These are phyloP conservation scores for Limnephilus lunatus DNA, from an alignment of 2,888 invertebrate species.

Conservation along the genomic window DNA sequence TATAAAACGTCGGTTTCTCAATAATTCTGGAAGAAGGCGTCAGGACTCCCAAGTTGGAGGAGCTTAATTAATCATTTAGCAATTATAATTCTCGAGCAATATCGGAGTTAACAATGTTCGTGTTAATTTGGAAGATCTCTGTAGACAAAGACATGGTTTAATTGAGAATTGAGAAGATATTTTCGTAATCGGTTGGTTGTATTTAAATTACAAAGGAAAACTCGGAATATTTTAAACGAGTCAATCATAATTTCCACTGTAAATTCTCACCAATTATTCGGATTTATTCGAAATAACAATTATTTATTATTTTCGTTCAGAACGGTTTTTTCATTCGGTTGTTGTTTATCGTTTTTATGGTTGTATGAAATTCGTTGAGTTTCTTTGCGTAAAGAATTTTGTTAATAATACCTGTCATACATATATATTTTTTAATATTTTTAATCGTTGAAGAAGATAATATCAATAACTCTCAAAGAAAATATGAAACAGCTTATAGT, in stretches of 20 bases:
- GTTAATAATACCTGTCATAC: too few relatives aligned
- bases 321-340: background rate
- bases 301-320: background rate
- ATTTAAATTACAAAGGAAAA: slow-evolving; percentile 4
- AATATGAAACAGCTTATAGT: too few relatives aligned
- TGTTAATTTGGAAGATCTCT: slow-evolving; percentile 58
- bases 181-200: slow-evolving; percentile 23
- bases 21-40: background rate
- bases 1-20: background rate
- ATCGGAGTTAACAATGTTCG: slow-evolving; percentile 24
- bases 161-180: slow-evolving; percentile 36
- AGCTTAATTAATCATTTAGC: slow-evolving; percentile 51
- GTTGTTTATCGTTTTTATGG: background rate
- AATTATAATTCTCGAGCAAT: slow-evolving; percentile 42
- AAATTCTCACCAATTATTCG: background rate
- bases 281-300: background rate
- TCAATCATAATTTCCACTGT: background rate
- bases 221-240: background rate
- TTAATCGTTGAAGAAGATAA: too few relatives aligned
- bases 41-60: slow-evolving; percentile 8
- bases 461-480: too few relatives aligned
- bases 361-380: background rate
- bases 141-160: slow-evolving; percentile 45
- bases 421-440: too few relatives aligned
- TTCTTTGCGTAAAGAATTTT: background rate